Evolutionary conservation across 2,797 vertebrate genomes (phyloP).

Genomic region (Anolis apletophallus): DNA sequence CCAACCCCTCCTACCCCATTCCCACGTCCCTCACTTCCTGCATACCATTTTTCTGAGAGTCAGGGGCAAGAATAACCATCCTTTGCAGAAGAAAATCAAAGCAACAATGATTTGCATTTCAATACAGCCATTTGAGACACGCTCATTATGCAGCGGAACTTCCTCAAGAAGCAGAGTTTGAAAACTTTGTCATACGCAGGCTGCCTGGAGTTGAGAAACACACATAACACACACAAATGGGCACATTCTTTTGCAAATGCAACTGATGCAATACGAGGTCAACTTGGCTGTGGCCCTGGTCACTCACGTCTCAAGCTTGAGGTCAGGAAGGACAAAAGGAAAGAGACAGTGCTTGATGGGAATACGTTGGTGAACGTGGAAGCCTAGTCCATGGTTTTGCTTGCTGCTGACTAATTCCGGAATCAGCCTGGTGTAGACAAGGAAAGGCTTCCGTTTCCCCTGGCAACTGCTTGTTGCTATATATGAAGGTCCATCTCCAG

Average conservation of each 20-base stretch:
- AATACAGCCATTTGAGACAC: conserved; percentile 55
- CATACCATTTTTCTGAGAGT: conserved; percentile 21
- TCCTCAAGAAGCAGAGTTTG: background rate
- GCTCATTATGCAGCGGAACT: conserved; percentile 42
- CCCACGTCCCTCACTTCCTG: background rate
- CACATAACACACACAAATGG: background rate
- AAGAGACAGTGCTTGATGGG: background rate
- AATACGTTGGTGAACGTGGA: background rate
- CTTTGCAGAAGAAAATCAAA: conserved; percentile 57
- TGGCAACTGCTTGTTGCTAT: conserved; percentile 13
- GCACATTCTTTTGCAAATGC: background rate
- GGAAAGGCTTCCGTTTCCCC: background rate
- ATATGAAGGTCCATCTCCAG: conserved; percentile 2
- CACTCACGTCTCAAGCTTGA: background rate
- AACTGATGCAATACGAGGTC: background rate
- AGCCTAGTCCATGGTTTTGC: background rate
- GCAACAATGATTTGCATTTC: conserved; percentile 51
- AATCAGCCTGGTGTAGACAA: background rate
- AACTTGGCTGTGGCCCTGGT: background rate
- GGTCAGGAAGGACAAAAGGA: background rate
- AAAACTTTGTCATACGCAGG: background rate
- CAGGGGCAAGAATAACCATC: conserved; percentile 41
- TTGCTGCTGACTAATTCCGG: conserved; percentile 6
- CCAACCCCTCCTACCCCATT: too few species aligned
- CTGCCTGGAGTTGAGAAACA: conserved; percentile 1